These are phyloP conservation scores for Pipra filicauda DNA, from an alignment of 2,113 vertebrate species.

Conservation along the genomic window DNA sequence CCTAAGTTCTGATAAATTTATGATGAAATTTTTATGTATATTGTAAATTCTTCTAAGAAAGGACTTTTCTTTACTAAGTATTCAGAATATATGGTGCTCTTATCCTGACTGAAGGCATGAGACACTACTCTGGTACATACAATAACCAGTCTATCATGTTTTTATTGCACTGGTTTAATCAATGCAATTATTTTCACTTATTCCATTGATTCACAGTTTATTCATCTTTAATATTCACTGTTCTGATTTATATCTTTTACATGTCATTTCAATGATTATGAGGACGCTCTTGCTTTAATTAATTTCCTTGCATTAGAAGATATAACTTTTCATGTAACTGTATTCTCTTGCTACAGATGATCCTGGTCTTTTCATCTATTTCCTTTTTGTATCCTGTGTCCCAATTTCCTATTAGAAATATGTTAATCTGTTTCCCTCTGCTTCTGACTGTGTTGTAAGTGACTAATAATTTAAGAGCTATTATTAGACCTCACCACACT, in stretches of 20 bases:
- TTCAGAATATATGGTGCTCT: neutral
- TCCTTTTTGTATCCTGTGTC: neutral
- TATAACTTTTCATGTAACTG: neutral
- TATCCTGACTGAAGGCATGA: neutral
- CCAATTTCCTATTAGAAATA: conserved; percentile 31
- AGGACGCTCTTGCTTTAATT: neutral
- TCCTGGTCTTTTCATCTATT: neutral
- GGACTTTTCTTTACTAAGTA: neutral
- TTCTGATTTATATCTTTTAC: conserved; percentile 3
- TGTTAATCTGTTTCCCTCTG: neutral
- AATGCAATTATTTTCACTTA: neutral
- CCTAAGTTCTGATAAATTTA: neutral
- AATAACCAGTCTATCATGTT: neutral
- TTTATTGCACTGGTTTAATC: neutral
- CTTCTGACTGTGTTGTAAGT: conserved; percentile 40
- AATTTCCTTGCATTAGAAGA: neutral
- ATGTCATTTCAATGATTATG: neutral
- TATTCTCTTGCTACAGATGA: neutral
- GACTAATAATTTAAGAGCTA: conserved; percentile 63
- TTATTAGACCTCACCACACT: conserved; percentile 60
- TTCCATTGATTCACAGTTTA: neutral
- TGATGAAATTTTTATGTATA: neutral
- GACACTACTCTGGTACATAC: neutral
- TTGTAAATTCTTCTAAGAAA: neutral
- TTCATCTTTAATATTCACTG: neutral